Base-by-base conservation (phyloP, 2,797 vertebrate species). In the Somateria mollissima region DNA sequence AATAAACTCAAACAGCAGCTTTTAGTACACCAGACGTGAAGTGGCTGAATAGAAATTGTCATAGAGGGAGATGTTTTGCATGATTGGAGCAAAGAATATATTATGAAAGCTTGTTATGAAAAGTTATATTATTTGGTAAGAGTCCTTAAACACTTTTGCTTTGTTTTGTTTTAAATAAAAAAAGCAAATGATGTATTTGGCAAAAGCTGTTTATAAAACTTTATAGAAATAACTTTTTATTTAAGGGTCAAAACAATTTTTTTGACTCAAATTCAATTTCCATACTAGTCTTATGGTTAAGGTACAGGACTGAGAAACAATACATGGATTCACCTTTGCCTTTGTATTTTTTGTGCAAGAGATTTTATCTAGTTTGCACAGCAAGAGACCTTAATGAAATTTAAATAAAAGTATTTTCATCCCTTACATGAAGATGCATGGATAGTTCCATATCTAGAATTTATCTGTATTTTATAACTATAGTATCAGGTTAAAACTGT, bases 231-330 rank as follows among this genome's bases (percentile, higher is more conserved):
- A 80, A 81, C 11, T 58, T 84, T 69, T 71, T 1, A 39, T 72
- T 78, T 87, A 60, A 37, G 17, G 6, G 28, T 78, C 30, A 39
- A 37, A 87, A 66, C 19, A 75, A 62, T 74, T 94, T 77, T 25
- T 80, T 82, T 90, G 12, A 65, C 37, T 92, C 41, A 64, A 71
- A 60, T 92, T 92, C 43, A 43, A 14, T 56, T 80, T 84, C 37
- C 47, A 3, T 47, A 21, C 30, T 76, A 56, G 58, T 78, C 12
- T 78, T 83, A 32, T 2, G 9, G 5, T 69, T 81, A 57, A 93
- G 41, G 28, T 56, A 53, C 27, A 32, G 24, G 34, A 78, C 24
- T 65, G 51, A 78, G 41, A 78, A 8, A 30, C 27, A 62, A 10
- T 32, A 36, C 13, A 7, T 27, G 7, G 56, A 13, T 67, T 61